Conservation (phyloP, 2,888 invertebrate genomes). For the Chirona hameri region DNA sequence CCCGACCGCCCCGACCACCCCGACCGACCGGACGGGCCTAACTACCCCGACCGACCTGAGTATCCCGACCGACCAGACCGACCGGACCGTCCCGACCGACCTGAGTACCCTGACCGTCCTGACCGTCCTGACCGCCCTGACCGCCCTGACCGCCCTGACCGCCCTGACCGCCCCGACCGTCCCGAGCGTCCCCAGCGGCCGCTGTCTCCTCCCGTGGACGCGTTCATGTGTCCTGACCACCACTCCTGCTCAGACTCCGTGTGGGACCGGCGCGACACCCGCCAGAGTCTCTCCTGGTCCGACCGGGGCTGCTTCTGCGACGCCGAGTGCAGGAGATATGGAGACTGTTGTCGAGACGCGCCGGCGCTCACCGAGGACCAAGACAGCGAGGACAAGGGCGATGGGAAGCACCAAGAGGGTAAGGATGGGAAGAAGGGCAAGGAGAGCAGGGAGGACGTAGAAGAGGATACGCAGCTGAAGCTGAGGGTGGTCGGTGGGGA, state of each 20-base stretch:
- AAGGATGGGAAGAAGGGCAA: no score
- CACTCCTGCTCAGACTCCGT: background rate
- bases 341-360: background rate
- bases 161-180: background rate
- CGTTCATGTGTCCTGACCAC: background rate
- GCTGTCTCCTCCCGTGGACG: background rate
- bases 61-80: background rate
- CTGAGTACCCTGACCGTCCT: background rate
- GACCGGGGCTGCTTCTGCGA: background rate
- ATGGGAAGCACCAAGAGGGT: background rate
- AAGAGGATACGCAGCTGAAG: background rate
- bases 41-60: background rate
- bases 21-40: no score
- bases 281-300: constrained; percentile 4
- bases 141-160: background rate
- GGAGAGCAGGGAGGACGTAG: background rate
- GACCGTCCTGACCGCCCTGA: background rate
- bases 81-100: background rate
- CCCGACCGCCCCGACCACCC: no score
- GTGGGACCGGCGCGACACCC: background rate
- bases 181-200: background rate
- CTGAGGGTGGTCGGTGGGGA: no score
- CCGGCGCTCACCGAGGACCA: background rate
- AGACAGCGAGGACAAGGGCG: background rate
- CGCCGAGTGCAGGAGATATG: background rate